A percentile compares a stretch with the other conserved stretches of the same genome.
These are phyloP conservation scores for Litoditis marina DNA, from an alignment of 2,888 invertebrate genomes.

Conservation along the genomic window DNA sequence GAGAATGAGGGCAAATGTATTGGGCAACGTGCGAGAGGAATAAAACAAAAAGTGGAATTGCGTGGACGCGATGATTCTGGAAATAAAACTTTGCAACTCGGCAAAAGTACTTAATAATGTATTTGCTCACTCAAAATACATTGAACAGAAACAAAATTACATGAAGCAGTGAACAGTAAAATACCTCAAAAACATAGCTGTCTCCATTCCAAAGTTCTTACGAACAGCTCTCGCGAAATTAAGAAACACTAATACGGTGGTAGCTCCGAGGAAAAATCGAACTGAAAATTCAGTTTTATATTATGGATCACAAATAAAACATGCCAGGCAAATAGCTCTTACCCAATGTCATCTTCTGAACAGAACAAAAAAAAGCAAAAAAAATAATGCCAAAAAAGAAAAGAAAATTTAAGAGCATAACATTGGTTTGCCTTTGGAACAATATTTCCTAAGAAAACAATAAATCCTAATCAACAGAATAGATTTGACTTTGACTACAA, in stretches of 20 bases:
- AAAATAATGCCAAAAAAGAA: no score
- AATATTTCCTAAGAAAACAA: no score
- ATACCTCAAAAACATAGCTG: constrained; percentile 66
- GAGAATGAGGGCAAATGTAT: constrained; percentile 85
- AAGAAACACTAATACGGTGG: constrained; percentile 76
- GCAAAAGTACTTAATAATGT: no score
- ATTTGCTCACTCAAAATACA: no score
- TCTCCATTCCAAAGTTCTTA: constrained; percentile 76
- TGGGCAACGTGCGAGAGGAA: constrained; percentile 86
- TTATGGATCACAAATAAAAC: no score
- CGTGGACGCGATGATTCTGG: constrained; percentile 72
- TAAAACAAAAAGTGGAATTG: constrained; percentile 99
- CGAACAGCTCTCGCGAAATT: constrained; percentile 75
- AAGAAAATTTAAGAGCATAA: background rate
- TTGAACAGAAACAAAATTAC: background rate
- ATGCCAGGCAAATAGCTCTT: no score
- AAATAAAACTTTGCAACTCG: background rate
- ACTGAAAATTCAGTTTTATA: constrained; percentile 69
- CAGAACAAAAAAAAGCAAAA: background rate
- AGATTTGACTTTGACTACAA: no score
- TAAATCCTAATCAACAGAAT: no score
- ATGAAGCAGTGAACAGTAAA: no score
- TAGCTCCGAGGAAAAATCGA: constrained; percentile 75
- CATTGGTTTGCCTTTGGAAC: no score
- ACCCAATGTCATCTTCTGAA: no score